A percentile compares a stretch with the other conserved stretches of the same genome.
These are phyloP conservation scores for Plectropomus leopardus DNA, from an alignment of 2,113 vertebrate genomes.

Conservation along the genomic window DNA sequence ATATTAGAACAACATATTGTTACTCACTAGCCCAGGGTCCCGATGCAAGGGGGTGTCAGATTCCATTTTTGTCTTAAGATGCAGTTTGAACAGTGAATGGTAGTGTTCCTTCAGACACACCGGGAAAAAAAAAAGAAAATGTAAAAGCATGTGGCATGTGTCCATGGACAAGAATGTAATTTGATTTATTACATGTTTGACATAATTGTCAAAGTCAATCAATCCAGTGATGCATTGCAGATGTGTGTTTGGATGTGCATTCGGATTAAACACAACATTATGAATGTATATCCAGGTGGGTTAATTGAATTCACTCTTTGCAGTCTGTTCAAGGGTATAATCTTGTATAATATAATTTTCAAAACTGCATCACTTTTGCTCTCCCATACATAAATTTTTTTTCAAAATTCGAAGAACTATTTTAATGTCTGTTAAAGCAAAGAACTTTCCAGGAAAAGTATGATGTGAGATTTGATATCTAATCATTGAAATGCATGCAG, in stretches of 20 bases:
- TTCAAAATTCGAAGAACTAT: background rate
- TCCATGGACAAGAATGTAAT: conserved; percentile 23
- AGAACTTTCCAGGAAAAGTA: conserved; percentile 34
- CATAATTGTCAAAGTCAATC: conserved; percentile 39
- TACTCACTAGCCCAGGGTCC: conserved; percentile 64
- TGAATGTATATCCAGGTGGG: conserved; percentile 9
- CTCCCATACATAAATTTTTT: conserved; percentile 10
- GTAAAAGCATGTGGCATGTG: conserved; percentile 23
- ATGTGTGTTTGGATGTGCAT: background rate
- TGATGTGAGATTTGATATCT: conserved; percentile 32
- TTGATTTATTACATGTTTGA: conserved; percentile 13
- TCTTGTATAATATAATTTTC: too few species aligned
- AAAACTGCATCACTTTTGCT: conserved; percentile 1
- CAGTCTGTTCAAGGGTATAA: too few species aligned
- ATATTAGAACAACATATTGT: conserved; percentile 83
- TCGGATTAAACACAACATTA: conserved; percentile 9
- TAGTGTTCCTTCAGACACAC: conserved; percentile 23
- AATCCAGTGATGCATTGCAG: conserved; percentile 18
- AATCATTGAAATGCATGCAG: conserved; percentile 59
- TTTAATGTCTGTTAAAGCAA: background rate
- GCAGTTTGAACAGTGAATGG: conserved; percentile 41
- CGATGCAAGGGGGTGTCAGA: conserved; percentile 66
- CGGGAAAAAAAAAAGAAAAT: background rate
- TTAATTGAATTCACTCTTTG: background rate
- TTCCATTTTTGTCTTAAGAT: conserved; percentile 64